Conservation (phyloP, 2,888 invertebrate genomes). For the Uloborus plumipes region DNA sequence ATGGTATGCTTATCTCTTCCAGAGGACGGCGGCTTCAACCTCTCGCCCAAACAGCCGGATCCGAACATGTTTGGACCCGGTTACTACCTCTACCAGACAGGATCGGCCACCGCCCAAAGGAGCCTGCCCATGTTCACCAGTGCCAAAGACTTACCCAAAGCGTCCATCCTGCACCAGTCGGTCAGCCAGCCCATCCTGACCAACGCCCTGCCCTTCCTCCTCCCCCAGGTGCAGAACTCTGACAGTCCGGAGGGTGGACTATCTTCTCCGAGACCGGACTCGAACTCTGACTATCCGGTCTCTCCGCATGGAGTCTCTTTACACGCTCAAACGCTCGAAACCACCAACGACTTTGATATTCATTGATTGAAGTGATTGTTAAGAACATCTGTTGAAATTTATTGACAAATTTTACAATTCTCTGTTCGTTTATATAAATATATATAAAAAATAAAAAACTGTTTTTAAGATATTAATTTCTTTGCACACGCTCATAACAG, state of each 20-base stretch:
- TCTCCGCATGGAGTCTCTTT: conserved; percentile 32
- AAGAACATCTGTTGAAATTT: no score
- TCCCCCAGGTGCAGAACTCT: conserved; percentile 5
- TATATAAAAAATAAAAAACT: no score
- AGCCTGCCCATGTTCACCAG: conserved; percentile 41
- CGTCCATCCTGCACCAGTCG: conserved; percentile 19
- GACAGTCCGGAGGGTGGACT: conserved; percentile 20
- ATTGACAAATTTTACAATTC: no score
- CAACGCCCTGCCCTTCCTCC: conserved; percentile 32
- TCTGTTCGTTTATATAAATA: no score
- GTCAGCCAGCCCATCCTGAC: conserved; percentile 17
- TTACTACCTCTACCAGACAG: conserved; percentile 38
- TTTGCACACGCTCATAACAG: no score
- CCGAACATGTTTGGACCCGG: conserved; percentile 29
- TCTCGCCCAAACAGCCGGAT: conserved; percentile 41
- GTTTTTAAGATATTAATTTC: no score
- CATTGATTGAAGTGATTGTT: no score
- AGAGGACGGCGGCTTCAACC: conserved; percentile 27
- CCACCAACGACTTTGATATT: conserved; percentile 25
- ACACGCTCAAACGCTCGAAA: conserved; percentile 34
- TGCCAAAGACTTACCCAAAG: conserved; percentile 38
- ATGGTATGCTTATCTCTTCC: not conserved
- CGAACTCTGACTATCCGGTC: conserved; percentile 44
- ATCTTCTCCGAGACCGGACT: conserved; percentile 31
- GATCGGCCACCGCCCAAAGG: conserved; percentile 12